Percentiles rank a stretch among this genome's conserved stretches.
Conservation (phyloP, 2,113 vertebrate species). For the Gyps fulvus region DNA sequence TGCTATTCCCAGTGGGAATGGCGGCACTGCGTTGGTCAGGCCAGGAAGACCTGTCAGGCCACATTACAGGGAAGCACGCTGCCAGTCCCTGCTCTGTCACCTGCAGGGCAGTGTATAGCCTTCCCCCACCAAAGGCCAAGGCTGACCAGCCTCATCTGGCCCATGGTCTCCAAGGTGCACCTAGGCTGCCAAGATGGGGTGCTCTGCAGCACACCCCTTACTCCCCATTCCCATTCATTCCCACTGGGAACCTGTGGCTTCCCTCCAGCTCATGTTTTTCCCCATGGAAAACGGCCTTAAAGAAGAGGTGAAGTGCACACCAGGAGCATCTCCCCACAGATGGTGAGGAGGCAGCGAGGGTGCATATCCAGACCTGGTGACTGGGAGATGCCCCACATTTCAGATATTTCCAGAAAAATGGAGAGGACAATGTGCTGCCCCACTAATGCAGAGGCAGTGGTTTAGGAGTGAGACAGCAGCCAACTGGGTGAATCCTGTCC, state of each 20-base stretch:
- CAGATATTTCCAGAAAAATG: neutral
- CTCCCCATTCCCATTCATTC: neutral
- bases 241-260: neutral
- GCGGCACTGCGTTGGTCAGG: neutral
- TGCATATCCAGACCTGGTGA: neutral
- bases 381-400: neutral
- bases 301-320: neutral
- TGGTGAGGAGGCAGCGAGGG: fast-evolving
- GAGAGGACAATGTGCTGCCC: neutral
- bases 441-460: neutral
- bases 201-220: neutral
- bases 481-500: neutral
- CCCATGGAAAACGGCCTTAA: neutral
- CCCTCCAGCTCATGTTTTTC: neutral
- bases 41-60: neutral
- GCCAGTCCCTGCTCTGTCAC: neutral
- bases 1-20: neutral
- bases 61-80: neutral
- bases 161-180: neutral
- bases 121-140: neutral
- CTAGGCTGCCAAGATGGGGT: neutral
- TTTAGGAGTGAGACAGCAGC: neutral
- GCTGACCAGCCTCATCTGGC: neutral
- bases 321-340: neutral
- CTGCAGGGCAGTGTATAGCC: neutral